Base-by-base conservation (phyloP, 2,888 invertebrate species). In the Heteromyza rotundicornis region DNA sequence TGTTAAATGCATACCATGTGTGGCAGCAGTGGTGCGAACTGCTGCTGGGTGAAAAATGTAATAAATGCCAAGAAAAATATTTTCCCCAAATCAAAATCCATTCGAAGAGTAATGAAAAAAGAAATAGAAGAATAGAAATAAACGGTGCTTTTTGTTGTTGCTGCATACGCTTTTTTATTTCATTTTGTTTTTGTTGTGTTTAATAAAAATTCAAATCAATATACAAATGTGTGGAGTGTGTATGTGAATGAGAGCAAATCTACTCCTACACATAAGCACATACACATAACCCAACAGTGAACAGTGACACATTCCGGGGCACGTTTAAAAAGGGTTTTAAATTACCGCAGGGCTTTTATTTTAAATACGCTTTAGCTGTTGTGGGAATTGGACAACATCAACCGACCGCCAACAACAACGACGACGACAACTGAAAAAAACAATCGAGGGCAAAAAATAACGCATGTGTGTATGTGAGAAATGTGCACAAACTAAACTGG, bases 11-110 rank as follows among this genome's bases (percentile, higher is more conserved):
- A 8, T 17, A 14, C 20, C 40, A 19, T 20, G 47, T 47, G n/a
- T 14, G 40, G 3, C 10, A 3, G 22, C 1, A 12, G 19, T 19
- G 7, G 23, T n/a, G 50, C 22, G 22, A 20, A 22, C 10, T 40
- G 54, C 20, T 19, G 24, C 36, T 36, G 56, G n/a, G 54, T 10
- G 35, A 69, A 68, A 73, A 74, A 74, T 76, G 75, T 75, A 74
- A 74, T 74, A 74, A 74, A 70, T 72, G 75, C 74, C 77, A 76
- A 61, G 77, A 63, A 69, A 74, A 76, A 74, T 76, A 74, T 47
- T 74, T 76, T 75, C 72, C 73, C 36, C 74, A 76, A 75, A 75
- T 74, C 77, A 74, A 74, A 75, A 75, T 73, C 66, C 32, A 62
- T 40, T 63, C 36, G 47, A 14, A 23, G 20, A 32, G 16, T n/a